These are phyloP conservation scores for Standfussiana lucernea DNA, from an alignment of 2,888 invertebrate species.

Conservation along the genomic window DNA sequence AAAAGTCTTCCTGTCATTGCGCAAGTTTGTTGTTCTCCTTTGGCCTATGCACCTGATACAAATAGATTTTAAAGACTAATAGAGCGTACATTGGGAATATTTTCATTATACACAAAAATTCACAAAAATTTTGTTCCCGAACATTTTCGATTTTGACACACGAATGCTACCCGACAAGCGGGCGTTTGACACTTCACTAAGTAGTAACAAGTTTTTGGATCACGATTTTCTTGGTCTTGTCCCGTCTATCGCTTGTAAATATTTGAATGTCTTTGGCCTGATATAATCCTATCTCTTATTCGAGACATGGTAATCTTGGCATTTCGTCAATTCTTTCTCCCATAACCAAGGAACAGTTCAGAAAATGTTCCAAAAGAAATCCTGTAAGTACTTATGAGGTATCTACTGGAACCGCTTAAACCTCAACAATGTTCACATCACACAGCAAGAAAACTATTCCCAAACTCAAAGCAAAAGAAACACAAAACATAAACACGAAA, in stretches of 20 bases:
- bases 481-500: conserved; percentile 19
- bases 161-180: no score
- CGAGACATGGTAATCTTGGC: neutral
- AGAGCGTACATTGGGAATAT: no score
- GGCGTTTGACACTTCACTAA: no score
- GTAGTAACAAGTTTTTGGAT: no score
- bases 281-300: neutral
- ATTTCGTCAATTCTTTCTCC: neutral
- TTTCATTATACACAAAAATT: no score
- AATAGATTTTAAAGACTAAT: no score
- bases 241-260: no score
- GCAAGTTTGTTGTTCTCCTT: neutral
- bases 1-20: neutral
- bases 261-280: no score
- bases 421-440: conserved; percentile 4
- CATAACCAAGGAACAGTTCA: neutral
- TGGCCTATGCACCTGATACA: neutral
- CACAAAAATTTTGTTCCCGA: no score
- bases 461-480: conserved; percentile 28
- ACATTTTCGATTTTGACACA: no score
- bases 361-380: neutral
- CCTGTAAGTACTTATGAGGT: neutral
- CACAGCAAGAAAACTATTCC: conserved; percentile 15
- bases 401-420: neutral
- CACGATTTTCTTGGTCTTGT: no score